These are phyloP conservation scores for Perodicticus potto DNA, from an alignment of 2,797 vertebrate species.

Conservation along the genomic window DNA sequence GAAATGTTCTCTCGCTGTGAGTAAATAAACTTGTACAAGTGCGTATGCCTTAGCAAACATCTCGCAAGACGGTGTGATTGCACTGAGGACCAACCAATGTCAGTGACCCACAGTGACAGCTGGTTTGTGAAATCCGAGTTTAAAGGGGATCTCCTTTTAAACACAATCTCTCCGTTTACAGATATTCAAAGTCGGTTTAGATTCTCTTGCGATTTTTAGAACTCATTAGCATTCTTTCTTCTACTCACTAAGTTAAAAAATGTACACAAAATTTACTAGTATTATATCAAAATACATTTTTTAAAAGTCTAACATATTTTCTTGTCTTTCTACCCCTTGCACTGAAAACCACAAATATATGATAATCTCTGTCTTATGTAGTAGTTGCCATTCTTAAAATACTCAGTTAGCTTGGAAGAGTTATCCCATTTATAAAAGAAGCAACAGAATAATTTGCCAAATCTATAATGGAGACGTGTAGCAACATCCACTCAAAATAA, in stretches of 20 bases:
- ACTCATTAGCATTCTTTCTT: neutral
- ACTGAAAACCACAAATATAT: slow-evolving; percentile 15
- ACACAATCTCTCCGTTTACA: neutral
- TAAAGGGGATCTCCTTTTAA: slow-evolving; percentile 9
- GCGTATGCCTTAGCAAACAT: neutral
- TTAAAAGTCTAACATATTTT: neutral
- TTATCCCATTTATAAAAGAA: slow-evolving; percentile 7
- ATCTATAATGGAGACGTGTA: neutral
- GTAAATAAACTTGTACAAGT: slow-evolving; percentile 55
- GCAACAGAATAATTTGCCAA: neutral
- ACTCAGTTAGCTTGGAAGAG: slow-evolving; percentile 27
- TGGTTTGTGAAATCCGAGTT: slow-evolving; percentile 18
- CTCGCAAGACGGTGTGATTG: neutral
- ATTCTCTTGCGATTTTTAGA: neutral
- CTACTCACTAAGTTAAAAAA: neutral
- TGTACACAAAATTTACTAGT: slow-evolving; percentile 17
- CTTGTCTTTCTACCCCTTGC: neutral
- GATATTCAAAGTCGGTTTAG: slow-evolving; percentile 27
- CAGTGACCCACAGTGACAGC: neutral
- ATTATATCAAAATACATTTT: neutral
- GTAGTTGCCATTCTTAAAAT: slow-evolving; percentile 39
- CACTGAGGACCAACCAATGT: neutral
- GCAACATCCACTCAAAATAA: slow-evolving; percentile 26
- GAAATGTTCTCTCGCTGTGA: slow-evolving; percentile 56
- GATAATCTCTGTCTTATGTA: neutral